Conservation (phyloP, 2,113 vertebrate genomes). For the Mixornis gularis region DNA sequence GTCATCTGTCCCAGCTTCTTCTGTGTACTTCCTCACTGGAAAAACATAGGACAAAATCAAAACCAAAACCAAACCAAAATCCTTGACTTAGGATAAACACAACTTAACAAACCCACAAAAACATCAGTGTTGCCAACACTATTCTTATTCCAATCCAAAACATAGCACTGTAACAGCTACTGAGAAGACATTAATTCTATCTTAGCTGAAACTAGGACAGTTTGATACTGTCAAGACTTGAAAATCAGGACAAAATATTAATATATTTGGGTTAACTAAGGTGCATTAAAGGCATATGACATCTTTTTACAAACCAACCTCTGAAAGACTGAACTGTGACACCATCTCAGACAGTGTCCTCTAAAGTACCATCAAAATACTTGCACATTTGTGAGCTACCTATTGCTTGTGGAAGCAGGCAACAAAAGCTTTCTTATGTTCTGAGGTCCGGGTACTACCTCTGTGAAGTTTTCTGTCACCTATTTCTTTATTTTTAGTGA, state of each 20-base stretch:
- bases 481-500: not conserved
- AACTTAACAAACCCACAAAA: not conserved
- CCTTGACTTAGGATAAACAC: not conserved
- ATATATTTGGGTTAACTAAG: not conserved
- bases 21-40: not conserved
- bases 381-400: not conserved
- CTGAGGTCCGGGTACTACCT: not conserved
- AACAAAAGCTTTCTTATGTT: not conserved
- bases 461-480: not conserved
- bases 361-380: constrained; percentile 2
- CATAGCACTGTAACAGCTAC: not conserved
- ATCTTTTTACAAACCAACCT: not conserved
- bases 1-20: not conserved
- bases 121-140: not conserved
- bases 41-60: not conserved
- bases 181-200: not conserved
- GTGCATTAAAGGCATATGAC: not conserved
- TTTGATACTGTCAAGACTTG: not conserved
- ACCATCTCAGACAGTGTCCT: not conserved
- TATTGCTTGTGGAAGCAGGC: not conserved
- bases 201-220: not conserved
- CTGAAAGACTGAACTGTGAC: not conserved
- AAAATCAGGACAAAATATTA: not conserved
- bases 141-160: not conserved
- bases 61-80: too few species aligned